Evolutionary conservation across 2,113 vertebrate species (phyloP).

Genomic region (Hippocampus barbouri): DNA sequence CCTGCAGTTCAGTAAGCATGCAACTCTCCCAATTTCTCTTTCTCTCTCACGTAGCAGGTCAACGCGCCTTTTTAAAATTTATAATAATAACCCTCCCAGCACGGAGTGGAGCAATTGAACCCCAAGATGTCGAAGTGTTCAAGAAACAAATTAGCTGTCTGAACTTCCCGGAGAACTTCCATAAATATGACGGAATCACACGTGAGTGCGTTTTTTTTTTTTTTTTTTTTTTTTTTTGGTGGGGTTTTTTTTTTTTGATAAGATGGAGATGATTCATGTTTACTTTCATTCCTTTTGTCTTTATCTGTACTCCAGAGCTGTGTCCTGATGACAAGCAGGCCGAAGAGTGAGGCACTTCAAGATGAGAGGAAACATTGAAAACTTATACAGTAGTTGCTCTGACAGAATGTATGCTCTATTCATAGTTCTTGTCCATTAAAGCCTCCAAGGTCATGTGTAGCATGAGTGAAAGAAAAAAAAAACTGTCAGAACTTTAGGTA

Average conservation of each 20-base stretch:
- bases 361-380: neutral
- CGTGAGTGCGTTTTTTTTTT: slow-evolving; percentile 37
- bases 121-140: slow-evolving; percentile 50
- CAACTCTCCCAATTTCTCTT: neutral
- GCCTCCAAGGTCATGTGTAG: too few relatives aligned
- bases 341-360: slow-evolving; percentile 22
- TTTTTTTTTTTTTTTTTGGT: too few relatives aligned
- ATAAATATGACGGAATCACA: slow-evolving; percentile 55
- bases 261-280: too few relatives aligned
- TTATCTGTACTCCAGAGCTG: slow-evolving; percentile 55
- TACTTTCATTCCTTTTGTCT: neutral
- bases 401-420: neutral
- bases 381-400: neutral
- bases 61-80: neutral
- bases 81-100: slow-evolving; percentile 31
- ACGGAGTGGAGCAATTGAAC: slow-evolving; percentile 54
- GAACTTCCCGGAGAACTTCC: slow-evolving; percentile 54
- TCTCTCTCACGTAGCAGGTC: neutral
- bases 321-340: slow-evolving; percentile 50
- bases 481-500: neutral
- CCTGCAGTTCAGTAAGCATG: slow-evolving; percentile 62
- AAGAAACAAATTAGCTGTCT: slow-evolving; percentile 59
- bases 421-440: neutral
- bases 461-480: neutral
- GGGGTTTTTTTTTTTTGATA: too few relatives aligned